These are phyloP conservation scores for Platichthys stellatus DNA, from an alignment of 2,113 vertebrate genomes.

Conservation along the genomic window DNA sequence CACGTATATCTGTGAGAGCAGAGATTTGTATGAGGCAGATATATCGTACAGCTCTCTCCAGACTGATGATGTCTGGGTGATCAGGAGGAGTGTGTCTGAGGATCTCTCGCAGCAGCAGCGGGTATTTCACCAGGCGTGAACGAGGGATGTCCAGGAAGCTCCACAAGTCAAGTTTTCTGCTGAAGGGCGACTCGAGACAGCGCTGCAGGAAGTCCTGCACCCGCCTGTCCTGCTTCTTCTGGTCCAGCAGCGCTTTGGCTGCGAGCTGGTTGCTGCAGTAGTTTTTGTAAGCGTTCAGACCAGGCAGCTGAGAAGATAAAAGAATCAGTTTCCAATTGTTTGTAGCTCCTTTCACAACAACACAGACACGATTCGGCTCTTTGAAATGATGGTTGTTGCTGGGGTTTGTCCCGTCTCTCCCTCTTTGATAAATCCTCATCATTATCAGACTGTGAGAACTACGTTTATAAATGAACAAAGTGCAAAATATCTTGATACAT, in stretches of 20 bases:
- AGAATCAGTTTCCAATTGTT: background rate
- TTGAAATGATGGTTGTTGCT: no score
- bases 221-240: slow-evolving; percentile 94
- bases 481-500: no score
- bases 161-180: slow-evolving; percentile 97
- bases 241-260: slow-evolving; percentile 95
- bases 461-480: no score
- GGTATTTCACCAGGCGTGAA: slow-evolving; percentile 96
- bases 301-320: slow-evolving; percentile 84
- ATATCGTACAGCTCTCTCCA: slow-evolving; percentile 90
- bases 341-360: background rate
- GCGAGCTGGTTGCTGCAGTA: slow-evolving; percentile 98
- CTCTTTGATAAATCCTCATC: no score
- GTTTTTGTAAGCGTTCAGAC: slow-evolving; percentile 92
- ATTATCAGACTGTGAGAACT: no score
- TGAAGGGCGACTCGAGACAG: slow-evolving; percentile 97
- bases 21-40: background rate
- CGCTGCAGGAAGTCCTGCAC: slow-evolving; percentile 98
- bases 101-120: slow-evolving; percentile 93
- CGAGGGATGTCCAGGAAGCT: slow-evolving; percentile 98
- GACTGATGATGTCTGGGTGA: slow-evolving; percentile 85
- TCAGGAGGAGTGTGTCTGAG: slow-evolving; percentile 92
- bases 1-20: background rate
- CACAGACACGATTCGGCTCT: no score
- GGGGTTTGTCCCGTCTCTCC: no score